Evolutionary conservation across 2,113 vertebrate species (phyloP).

Genomic region (Chiloscyllium plagiosum): DNA sequence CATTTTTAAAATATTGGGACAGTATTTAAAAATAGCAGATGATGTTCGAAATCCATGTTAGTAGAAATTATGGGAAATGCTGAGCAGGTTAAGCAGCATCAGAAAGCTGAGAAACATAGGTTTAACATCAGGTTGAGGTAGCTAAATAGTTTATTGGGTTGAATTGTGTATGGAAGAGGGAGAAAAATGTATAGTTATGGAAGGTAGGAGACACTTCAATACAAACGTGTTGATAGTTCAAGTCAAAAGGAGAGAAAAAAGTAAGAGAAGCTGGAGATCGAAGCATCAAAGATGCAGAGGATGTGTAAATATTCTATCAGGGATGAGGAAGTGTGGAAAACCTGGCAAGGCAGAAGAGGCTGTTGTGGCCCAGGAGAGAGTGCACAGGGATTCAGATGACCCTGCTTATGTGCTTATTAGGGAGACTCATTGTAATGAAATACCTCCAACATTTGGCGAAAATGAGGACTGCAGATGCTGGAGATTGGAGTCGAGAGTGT

Average conservation of each 20-base stretch:
- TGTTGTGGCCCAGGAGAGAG: background rate
- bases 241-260: background rate
- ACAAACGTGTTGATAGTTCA: background rate
- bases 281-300: background rate
- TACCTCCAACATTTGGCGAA: background rate
- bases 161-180: background rate
- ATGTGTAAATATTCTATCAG: background rate
- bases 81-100: background rate
- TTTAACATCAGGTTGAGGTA: background rate
- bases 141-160: background rate
- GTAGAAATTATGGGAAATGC: background rate
- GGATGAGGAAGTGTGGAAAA: background rate
- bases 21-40: background rate
- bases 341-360: background rate
- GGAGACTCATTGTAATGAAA: too few relatives aligned
- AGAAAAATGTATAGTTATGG: background rate
- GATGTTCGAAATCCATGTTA: background rate
- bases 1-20: background rate
- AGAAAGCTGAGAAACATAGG: background rate
- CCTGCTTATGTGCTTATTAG: background rate
- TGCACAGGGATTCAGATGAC: background rate
- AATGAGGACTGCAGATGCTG: too few relatives aligned
- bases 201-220: background rate
- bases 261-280: too few relatives aligned
- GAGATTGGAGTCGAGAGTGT: too few relatives aligned